Evolutionary conservation across 2,113 vertebrate genomes (phyloP).

Genomic region (Bambusicola thoracicus): DNA sequence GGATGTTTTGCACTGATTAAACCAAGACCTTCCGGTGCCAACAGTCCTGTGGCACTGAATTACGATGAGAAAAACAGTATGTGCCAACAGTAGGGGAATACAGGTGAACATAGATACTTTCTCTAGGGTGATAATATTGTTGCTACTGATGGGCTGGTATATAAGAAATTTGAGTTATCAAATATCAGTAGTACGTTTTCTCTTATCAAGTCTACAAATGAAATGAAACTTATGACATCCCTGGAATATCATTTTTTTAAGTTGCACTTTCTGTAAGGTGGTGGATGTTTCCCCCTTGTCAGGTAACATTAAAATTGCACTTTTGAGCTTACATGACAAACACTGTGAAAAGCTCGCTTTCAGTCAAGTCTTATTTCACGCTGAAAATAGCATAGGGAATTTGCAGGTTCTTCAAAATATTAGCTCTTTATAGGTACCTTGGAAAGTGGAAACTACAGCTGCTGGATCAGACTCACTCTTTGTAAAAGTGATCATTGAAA

Average conservation of each 20-base stretch:
- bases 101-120: constrained; percentile 11
- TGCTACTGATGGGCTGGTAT: neutral
- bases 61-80: constrained; percentile 36
- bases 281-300: constrained; percentile 32
- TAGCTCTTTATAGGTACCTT: constrained; percentile 1
- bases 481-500: constrained; percentile 27
- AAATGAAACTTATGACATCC: neutral
- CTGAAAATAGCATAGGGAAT: constrained; percentile 13
- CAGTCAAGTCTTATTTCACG: constrained; percentile 43
- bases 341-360: constrained; percentile 22
- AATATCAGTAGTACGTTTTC: constrained; percentile 1
- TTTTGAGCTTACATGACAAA: constrained; percentile 22
- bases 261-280: constrained; percentile 20
- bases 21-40: constrained; percentile 37
- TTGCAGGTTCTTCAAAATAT: constrained; percentile 43
- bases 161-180: neutral
- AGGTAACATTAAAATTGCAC: constrained; percentile 42
- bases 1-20: constrained; percentile 57
- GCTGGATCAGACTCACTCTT: neutral
- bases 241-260: constrained; percentile 12
- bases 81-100: neutral
- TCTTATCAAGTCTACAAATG: neutral
- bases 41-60: constrained; percentile 26
- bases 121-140: neutral
- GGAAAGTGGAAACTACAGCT: neutral